Conservation (phyloP, 1,140 invertebrate genomes). For the Hesperophylax magnus region DNA sequence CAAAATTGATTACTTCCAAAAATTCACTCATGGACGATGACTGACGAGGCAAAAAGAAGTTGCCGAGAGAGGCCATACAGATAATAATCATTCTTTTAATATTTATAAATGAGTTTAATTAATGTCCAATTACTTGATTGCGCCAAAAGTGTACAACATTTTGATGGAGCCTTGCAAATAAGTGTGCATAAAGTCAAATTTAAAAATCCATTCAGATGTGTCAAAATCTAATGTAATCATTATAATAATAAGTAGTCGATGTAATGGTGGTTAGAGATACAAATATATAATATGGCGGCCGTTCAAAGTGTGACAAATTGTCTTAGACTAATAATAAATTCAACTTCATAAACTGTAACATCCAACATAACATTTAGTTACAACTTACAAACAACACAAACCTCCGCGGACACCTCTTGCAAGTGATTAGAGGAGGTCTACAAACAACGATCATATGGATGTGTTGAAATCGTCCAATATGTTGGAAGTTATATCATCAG, state of each 20-base stretch:
- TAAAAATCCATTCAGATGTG: no score
- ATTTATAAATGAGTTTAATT: no score
- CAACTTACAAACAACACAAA: not conserved
- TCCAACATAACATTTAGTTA: not conserved
- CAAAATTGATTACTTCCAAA: no score
- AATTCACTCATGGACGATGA: no score
- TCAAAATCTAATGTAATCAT: not conserved
- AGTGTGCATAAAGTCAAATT: no score
- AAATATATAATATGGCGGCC: slow-evolving; percentile 13
- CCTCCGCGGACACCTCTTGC: not conserved
- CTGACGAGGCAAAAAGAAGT: no score
- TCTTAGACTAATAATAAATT: slow-evolving; percentile 1
- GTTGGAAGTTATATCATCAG: slow-evolving; percentile 43
- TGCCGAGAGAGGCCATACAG: no score
- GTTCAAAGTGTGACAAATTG: not conserved
- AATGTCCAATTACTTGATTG: no score
- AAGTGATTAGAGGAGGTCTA: slow-evolving; percentile 48
- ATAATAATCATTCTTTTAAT: no score
- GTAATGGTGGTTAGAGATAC: slow-evolving; percentile 12
- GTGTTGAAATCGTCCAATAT: slow-evolving; percentile 47
- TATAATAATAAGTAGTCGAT: slow-evolving; percentile 2
- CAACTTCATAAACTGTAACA: slow-evolving; percentile 7
- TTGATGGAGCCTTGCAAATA: no score
- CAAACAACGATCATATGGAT: slow-evolving; percentile 56
- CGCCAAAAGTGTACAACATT: no score